phyloP scores from a whole-genome alignment of 2,888 invertebrate genomes.

The Idaea aversata region DNA sequence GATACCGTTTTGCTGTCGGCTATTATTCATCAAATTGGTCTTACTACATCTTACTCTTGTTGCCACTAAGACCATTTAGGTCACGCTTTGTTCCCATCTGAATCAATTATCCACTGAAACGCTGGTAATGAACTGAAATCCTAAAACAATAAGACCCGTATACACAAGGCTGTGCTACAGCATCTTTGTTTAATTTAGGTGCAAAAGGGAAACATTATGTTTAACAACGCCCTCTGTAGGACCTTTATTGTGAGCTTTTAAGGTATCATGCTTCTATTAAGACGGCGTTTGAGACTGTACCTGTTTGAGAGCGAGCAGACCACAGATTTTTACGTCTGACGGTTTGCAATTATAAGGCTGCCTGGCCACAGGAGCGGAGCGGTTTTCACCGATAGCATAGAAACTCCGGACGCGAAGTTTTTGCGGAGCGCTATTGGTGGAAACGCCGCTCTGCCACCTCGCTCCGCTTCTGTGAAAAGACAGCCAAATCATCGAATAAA shows the following conservation, averaged over 20 bases:
- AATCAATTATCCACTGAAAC: neutral
- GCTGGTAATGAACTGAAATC: neutral
- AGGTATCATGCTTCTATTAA: neutral
- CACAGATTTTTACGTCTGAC: neutral
- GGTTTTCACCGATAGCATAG: no score
- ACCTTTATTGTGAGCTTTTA: neutral
- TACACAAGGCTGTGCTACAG: neutral
- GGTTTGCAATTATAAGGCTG: neutral
- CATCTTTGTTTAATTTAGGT: neutral
- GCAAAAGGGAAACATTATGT: neutral
- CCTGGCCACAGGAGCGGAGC: no score
- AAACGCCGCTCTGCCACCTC: no score
- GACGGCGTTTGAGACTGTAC: neutral
- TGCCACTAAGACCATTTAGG: neutral
- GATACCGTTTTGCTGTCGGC: no score
- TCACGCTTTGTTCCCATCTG: neutral
- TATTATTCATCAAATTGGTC: no score
- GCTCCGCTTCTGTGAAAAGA: no score
- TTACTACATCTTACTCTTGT: neutral
- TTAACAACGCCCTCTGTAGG: neutral
- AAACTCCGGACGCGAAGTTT: no score
- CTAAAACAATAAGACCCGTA: neutral
- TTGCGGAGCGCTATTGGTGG: no score
- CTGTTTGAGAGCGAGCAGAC: neutral
- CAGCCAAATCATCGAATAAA: no score